These are phyloP conservation scores for Pelecanus crispus DNA, from an alignment of 2,113 vertebrate genomes.

Conservation along the genomic window DNA sequence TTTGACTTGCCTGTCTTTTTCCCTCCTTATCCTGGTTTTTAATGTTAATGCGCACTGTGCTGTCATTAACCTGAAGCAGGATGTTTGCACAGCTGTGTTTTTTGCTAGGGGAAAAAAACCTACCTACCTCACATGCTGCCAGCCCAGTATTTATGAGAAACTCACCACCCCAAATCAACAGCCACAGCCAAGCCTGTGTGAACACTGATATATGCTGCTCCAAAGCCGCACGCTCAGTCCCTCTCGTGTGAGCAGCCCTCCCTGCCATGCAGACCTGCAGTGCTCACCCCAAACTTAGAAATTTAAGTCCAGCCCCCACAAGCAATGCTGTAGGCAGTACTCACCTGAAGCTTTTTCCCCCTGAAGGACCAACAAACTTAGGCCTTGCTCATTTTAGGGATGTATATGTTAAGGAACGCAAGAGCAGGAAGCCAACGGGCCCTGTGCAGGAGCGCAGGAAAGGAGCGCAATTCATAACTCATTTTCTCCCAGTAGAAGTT, in stretches of 20 bases:
- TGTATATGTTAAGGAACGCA: not conserved
- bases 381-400: not conserved
- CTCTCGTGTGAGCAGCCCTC: not conserved
- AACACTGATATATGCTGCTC: not conserved
- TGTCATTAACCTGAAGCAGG: not conserved
- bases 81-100: not conserved
- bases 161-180: rapidly evolving
- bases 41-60: not conserved
- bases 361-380: not conserved
- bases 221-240: not conserved
- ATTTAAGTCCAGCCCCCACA: not conserved
- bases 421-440: not conserved
- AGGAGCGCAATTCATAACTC: not conserved
- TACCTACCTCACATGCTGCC: rapidly evolving
- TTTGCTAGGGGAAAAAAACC: not conserved
- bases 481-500: not conserved
- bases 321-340: not conserved
- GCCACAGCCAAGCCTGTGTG: not conserved
- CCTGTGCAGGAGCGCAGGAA: not conserved
- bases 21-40: not conserved
- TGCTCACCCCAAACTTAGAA: not conserved
- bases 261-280: not conserved
- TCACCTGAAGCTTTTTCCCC: not conserved
- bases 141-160: not conserved
- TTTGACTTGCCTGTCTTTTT: not conserved